Evolutionary conservation across 2,113 vertebrate species (phyloP).

Genomic region (Himantopus leucocephalus): DNA sequence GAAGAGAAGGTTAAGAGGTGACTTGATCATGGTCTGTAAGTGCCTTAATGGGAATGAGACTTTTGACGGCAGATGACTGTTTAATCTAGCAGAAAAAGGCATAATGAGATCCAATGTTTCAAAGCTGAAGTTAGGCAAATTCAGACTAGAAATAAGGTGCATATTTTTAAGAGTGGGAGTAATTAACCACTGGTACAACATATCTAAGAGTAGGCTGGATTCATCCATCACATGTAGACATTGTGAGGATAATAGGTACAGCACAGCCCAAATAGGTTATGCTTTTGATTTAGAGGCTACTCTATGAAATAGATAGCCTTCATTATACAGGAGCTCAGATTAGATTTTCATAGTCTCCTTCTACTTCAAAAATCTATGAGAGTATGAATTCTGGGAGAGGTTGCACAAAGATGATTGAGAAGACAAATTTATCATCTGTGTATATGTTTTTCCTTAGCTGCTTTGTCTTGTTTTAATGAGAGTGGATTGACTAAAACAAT

Average conservation of each 20-base stretch:
- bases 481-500: neutral
- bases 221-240: neutral
- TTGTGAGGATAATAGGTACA: neutral
- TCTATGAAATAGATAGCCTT: neutral
- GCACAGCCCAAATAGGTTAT: neutral
- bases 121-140: neutral
- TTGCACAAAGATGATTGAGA: neutral
- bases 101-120: constrained; percentile 1
- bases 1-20: constrained; percentile 19
- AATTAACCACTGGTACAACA: neutral
- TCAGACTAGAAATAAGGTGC: neutral
- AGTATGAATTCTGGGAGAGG: neutral
- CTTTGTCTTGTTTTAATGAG: constrained; percentile 7
- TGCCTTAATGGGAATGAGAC: neutral
- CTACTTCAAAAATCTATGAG: neutral
- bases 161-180: neutral
- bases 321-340: neutral
- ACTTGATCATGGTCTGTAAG: neutral
- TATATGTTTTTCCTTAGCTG: neutral
- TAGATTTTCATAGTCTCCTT: neutral
- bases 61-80: constrained; percentile 11
- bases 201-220: neutral
- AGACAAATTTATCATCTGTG: neutral
- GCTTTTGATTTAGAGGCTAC: neutral
- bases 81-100: constrained; percentile 33